These are phyloP conservation scores for Ellobius talpinus DNA, from an alignment of 2,113 vertebrate genomes.

Conservation along the genomic window DNA sequence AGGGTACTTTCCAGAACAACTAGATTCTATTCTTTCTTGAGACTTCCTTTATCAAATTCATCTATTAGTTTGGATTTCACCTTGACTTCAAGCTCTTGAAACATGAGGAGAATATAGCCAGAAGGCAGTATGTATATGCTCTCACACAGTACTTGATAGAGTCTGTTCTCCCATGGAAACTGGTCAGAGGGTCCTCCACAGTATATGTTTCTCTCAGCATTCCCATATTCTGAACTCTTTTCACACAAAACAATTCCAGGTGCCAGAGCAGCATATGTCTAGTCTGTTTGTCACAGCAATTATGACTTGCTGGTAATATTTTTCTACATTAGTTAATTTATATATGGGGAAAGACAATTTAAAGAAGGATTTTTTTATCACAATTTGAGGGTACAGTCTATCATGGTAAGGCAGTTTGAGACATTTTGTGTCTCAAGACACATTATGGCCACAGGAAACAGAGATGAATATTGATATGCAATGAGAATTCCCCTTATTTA, in stretches of 20 bases:
- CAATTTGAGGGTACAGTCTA: background rate
- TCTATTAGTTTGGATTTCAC: background rate
- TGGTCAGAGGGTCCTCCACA: background rate
- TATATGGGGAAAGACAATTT: background rate
- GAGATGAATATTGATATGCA: background rate
- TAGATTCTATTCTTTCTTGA: background rate
- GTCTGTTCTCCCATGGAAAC: background rate
- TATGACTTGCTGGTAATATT: background rate
- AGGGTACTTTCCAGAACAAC: background rate
- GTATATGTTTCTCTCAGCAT: background rate
- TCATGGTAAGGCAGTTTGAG: background rate
- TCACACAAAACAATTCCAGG: background rate
- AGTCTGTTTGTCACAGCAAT: background rate
- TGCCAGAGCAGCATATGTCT: background rate
- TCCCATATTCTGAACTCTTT: background rate
- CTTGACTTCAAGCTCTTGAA: background rate
- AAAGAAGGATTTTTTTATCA: background rate
- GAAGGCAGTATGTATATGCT: too few relatives aligned
- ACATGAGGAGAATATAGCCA: background rate
- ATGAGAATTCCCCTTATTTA: background rate
- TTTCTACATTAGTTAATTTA: background rate
- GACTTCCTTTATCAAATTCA: background rate
- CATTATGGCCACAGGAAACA: fast-evolving
- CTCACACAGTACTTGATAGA: background rate
- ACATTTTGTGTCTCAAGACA: too few relatives aligned